phyloP scores from a whole-genome alignment of 2,113 vertebrate species.

The Phycodurus eques region DNA sequence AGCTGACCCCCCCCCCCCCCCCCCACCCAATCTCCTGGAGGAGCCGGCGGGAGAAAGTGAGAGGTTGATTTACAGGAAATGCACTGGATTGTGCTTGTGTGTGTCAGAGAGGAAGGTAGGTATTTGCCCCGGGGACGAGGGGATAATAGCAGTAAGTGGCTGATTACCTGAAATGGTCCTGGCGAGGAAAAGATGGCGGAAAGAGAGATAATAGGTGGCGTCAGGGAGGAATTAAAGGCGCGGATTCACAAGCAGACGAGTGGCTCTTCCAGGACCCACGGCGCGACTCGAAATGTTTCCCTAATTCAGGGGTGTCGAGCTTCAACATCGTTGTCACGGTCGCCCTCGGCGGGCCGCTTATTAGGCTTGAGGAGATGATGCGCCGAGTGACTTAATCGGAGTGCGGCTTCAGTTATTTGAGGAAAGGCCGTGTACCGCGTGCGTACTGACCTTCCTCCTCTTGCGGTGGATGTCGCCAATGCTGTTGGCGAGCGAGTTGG shows the following conservation, averaged over 20 bases:
- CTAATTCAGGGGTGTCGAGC: background rate
- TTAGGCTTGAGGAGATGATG: background rate
- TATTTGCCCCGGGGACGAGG: conserved; percentile 48
- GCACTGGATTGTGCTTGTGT: conserved; percentile 7
- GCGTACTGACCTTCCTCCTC: conserved; percentile 84
- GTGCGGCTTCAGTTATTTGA: background rate
- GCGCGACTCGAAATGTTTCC: background rate
- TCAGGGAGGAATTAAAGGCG: background rate
- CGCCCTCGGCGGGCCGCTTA: background rate
- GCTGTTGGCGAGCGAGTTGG: conserved; percentile 93
- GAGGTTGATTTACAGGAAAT: conserved; percentile 49
- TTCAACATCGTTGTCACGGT: background rate
- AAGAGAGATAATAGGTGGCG: conserved; percentile 7
- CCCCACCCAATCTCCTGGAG: conserved; percentile 1
- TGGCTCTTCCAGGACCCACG: background rate
- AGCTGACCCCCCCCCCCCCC: conserved; percentile 42
- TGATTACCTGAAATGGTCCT: conserved; percentile 67
- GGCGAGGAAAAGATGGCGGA: conserved; percentile 31
- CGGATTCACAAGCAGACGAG: background rate
- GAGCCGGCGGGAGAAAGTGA: conserved; percentile 32
- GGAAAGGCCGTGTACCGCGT: background rate
- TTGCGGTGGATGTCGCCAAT: conserved; percentile 95
- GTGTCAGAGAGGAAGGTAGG: conserved; percentile 28
- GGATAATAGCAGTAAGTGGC: conserved; percentile 61
- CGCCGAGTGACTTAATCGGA: background rate